phyloP scores from a whole-genome alignment of 1,140 invertebrate species.

The Pseudomyrmex dendroicus region DNA sequence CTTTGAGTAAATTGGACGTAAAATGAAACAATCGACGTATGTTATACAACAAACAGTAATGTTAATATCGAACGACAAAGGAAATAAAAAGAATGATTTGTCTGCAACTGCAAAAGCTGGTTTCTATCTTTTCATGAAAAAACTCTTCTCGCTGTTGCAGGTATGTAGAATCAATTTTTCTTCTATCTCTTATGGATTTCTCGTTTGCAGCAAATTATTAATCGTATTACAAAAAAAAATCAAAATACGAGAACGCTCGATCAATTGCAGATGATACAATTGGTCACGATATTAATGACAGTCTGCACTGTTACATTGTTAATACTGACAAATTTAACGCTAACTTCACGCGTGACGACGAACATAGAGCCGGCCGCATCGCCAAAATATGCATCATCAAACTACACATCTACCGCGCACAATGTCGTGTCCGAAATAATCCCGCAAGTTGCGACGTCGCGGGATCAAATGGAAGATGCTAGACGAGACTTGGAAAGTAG shows the following conservation, averaged over 20 bases:
- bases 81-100: background rate
- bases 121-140: background rate
- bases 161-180: conserved; percentile 12
- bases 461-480: conserved; percentile 48
- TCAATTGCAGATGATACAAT: conserved; percentile 59
- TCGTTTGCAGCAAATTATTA: background rate
- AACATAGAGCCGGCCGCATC: conserved; percentile 45
- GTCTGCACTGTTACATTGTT: conserved; percentile 51
- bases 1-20: background rate
- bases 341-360: conserved; percentile 35
- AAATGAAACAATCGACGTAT: background rate
- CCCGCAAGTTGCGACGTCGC: conserved; percentile 15
- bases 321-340: conserved; percentile 44
- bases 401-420: background rate
- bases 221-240: too few relatives aligned
- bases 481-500: conserved; percentile 55
- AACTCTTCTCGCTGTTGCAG: conserved; percentile 7
- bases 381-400: conserved; percentile 18
- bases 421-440: conserved; percentile 8
- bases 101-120: background rate
- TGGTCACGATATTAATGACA: conserved; percentile 18
- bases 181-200: background rate
- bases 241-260: background rate
- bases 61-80: background rate
- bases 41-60: background rate